phyloP scores from a whole-genome alignment of 1,140 invertebrate genomes.

The Xylocopa sonorina region DNA sequence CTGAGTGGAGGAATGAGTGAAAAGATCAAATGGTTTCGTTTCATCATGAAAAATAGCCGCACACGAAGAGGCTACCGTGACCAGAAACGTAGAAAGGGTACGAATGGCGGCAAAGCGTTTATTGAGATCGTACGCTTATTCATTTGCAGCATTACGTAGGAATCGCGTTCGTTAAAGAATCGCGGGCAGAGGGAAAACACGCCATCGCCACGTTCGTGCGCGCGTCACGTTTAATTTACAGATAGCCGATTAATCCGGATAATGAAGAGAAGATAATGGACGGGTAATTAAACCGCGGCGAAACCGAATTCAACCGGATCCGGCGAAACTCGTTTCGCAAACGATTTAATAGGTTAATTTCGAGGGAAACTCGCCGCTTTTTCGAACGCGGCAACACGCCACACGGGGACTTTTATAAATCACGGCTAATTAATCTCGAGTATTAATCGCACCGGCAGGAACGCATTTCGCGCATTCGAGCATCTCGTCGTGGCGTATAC shows the following conservation, averaged over 20 bases:
- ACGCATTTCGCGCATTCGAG: conserved; percentile 26
- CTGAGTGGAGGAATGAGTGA: no score
- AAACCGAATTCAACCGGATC: conserved; percentile 37
- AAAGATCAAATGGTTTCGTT: no score
- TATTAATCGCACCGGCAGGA: conserved; percentile 32
- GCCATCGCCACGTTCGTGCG: neutral
- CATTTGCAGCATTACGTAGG: no score
- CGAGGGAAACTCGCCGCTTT: neutral
- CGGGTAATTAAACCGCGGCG: conserved; percentile 52
- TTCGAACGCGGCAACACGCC: neutral
- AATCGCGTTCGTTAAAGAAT: neutral
- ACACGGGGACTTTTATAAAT: conserved; percentile 40
- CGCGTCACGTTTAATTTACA: conserved; percentile 36
- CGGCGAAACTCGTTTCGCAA: conserved; percentile 54
- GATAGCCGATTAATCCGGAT: conserved; percentile 48
- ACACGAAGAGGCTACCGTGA: no score
- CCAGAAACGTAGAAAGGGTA: neutral
- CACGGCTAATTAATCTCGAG: conserved; percentile 38
- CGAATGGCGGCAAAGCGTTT: neutral
- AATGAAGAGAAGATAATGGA: conserved; percentile 60
- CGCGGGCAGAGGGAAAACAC: neutral
- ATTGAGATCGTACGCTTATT: conserved; percentile 2
- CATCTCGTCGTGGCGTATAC: conserved; percentile 9
- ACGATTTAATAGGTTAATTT: conserved; percentile 56
- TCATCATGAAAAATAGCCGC: no score